These are phyloP conservation scores for Genyomyrus donnyi DNA, from an alignment of 2,113 vertebrate species.

Conservation along the genomic window DNA sequence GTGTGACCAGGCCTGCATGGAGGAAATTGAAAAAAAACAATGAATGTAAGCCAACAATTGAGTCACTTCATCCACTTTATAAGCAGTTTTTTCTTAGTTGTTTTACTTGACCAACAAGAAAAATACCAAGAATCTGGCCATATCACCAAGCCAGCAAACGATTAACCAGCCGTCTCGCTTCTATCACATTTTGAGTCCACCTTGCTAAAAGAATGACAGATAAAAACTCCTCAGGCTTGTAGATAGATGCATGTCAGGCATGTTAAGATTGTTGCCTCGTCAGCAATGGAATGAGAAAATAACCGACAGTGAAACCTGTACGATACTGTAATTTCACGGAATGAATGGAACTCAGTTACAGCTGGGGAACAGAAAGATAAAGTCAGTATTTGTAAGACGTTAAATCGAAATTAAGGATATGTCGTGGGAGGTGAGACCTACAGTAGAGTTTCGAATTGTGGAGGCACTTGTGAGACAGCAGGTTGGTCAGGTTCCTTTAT, in stretches of 20 bases:
- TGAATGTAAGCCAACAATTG: not conserved
- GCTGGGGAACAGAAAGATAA: not conserved
- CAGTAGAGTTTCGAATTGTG: not conserved
- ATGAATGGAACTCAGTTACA: not conserved
- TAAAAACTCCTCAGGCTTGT: not conserved
- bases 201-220: not conserved
- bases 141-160: not conserved
- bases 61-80: not conserved
- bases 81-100: not conserved
- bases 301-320: not conserved
- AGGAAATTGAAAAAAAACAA: not conserved
- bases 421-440: not conserved
- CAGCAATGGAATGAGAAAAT: not conserved
- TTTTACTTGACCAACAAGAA: not conserved
- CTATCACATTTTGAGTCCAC: not conserved
- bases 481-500: not conserved
- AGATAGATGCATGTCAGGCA: not conserved
- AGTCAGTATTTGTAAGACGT: not conserved
- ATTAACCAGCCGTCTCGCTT: not conserved
- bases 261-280: not conserved
- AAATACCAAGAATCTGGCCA: not conserved
- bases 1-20: slow-evolving; percentile 16
- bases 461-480: not conserved
- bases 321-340: not conserved
- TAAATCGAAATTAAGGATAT: not conserved